Evolutionary conservation across 2,888 invertebrate genomes (phyloP).

Genomic region (Macaria notata): DNA sequence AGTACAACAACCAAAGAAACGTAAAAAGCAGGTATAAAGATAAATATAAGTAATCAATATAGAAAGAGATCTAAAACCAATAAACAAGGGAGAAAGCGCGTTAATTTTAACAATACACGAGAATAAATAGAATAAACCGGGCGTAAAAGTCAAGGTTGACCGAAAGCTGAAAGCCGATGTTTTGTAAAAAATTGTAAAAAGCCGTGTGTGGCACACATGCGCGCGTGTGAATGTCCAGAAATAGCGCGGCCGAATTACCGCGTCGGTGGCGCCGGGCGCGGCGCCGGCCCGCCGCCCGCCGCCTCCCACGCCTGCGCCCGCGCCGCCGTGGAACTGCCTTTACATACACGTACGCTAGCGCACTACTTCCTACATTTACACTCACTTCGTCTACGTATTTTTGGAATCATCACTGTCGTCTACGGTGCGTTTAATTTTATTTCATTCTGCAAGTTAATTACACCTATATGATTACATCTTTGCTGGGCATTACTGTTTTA

Average conservation of each 20-base stretch:
- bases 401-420: no score
- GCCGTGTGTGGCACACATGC: conserved; percentile 52
- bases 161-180: conserved; percentile 12
- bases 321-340: neutral
- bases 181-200: conserved; percentile 60
- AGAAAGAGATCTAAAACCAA: no score
- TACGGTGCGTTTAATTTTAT: no score
- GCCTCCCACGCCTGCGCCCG: conserved; percentile 37
- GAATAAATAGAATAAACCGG: neutral
- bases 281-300: conserved; percentile 66
- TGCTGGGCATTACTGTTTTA: no score
- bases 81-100: no score
- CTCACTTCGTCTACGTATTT: neutral
- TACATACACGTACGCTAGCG: conserved; percentile 1
- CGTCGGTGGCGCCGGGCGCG: conserved; percentile 72
- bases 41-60: no score
- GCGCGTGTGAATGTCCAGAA: conserved; percentile 77
- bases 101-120: neutral
- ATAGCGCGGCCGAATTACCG: conserved; percentile 79
- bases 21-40: no score
- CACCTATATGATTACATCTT: no score
- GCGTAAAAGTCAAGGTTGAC: conserved; percentile 12
- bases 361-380: neutral
- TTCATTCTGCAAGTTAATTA: no score
- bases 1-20: no score